These are phyloP conservation scores for Aplocera efformata DNA, from an alignment of 2,888 invertebrate genomes.

Conservation along the genomic window DNA sequence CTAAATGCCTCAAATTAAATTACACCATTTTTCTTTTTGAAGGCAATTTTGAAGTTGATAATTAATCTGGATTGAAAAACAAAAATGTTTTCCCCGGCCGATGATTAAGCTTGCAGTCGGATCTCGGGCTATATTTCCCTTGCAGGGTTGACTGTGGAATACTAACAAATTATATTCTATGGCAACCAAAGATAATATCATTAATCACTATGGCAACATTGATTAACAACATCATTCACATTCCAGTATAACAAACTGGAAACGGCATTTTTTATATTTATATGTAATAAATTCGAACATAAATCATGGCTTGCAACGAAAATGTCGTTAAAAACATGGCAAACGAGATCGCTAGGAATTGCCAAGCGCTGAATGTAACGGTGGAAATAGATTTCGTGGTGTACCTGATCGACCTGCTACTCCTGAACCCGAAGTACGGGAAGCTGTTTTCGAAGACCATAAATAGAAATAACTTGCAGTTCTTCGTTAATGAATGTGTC, in stretches of 20 bases:
- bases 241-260: background rate
- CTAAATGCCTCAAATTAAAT: too few species aligned
- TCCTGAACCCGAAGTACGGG: slow-evolving; percentile 79
- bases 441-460: slow-evolving; percentile 67
- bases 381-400: slow-evolving; percentile 75
- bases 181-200: too few species aligned
- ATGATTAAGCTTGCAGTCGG: too few species aligned
- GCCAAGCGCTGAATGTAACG: slow-evolving; percentile 56
- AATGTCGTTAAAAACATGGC: slow-evolving; percentile 80
- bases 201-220: slow-evolving; percentile 15
- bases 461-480: slow-evolving; percentile 71
- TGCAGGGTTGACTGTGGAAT: too few species aligned
- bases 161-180: too few species aligned
- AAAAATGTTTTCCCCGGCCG: too few species aligned
- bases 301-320: slow-evolving; percentile 65
- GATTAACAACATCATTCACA: slow-evolving; percentile 1
- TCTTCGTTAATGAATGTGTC: slow-evolving; percentile 76
- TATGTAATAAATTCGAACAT: slow-evolving; percentile 1
- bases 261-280: slow-evolving; percentile 3
- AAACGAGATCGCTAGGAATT: slow-evolving; percentile 78
- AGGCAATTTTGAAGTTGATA: too few species aligned
- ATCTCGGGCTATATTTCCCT: too few species aligned
- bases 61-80: too few species aligned
- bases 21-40: too few species aligned
- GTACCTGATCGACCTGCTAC: slow-evolving; percentile 74